Evolutionary conservation across 2,888 invertebrate genomes (phyloP).

Genomic region (Melolontha melolontha): DNA sequence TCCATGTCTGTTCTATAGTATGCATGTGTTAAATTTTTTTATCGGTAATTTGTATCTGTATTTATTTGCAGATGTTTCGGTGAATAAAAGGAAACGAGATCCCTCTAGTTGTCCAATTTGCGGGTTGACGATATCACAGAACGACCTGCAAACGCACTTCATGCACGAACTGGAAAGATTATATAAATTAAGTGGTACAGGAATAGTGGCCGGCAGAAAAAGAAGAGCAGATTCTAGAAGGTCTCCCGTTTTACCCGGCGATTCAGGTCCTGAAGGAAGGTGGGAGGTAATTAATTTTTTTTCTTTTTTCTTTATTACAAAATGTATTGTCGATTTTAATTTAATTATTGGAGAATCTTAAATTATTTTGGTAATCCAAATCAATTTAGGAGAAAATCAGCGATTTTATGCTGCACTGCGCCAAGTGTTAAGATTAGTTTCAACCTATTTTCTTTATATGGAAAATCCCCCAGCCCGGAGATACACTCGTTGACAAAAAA

Average conservation of each 20-base stretch:
- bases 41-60: not conserved
- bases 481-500: too few relatives aligned
- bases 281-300: conserved; percentile 72
- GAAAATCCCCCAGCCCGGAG: too few relatives aligned
- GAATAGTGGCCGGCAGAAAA: conserved; percentile 65
- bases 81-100: conserved; percentile 61
- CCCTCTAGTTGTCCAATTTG: conserved; percentile 75
- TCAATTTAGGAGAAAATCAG: too few relatives aligned
- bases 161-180: conserved; percentile 77
- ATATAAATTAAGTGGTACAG: conserved; percentile 70
- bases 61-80: conserved; percentile 40
- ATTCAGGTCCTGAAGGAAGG: conserved; percentile 70
- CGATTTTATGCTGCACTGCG: too few relatives aligned
- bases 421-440: too few relatives aligned
- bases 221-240: conserved; percentile 60
- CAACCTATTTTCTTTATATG: too few relatives aligned
- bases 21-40: not conserved
- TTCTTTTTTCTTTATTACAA: not conserved
- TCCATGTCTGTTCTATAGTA: not conserved
- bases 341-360: too few relatives aligned
- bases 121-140: conserved; percentile 74
- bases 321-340: too few relatives aligned
- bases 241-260: conserved; percentile 64
- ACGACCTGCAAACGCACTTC: conserved; percentile 78
- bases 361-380: too few relatives aligned